Percentiles rank a stretch among this genome's conserved stretches.
Conservation (phyloP, 2,888 invertebrate genomes). For the Lithosia quadra region DNA sequence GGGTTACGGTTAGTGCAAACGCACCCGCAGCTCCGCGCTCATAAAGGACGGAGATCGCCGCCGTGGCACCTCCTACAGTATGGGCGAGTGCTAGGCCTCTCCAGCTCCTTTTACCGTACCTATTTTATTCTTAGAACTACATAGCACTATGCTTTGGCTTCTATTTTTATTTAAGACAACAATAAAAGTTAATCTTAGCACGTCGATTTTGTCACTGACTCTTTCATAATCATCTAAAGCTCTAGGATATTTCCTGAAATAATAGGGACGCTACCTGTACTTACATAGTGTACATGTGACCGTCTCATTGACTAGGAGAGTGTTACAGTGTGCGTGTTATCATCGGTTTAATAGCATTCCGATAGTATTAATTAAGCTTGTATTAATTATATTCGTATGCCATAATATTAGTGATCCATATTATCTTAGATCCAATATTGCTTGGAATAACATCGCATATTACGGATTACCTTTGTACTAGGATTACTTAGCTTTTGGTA, state of each 20-base stretch:
- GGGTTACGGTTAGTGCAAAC: too few species aligned
- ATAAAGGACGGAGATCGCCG: too few species aligned
- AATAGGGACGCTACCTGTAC: neutral
- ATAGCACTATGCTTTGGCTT: neutral
- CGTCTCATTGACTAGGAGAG: neutral
- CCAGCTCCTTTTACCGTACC: too few species aligned
- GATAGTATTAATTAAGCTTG: conserved; percentile 23
- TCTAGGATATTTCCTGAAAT: neutral
- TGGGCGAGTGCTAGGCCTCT: too few species aligned
- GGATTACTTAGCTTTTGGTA: neutral
- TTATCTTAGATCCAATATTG: conserved; percentile 5
- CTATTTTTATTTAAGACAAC: neutral
- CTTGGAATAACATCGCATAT: neutral
- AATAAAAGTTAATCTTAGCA: too few species aligned
- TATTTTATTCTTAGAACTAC: too few species aligned
- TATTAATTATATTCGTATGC: conserved; percentile 28
- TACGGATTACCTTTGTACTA: neutral
- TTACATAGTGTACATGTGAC: too few species aligned
- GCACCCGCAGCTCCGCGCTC: too few species aligned
- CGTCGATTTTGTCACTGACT: too few species aligned
- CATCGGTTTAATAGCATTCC: conserved; percentile 7
- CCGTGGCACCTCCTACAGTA: too few species aligned
- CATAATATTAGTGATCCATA: conserved; percentile 14
- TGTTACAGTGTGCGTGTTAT: neutral
- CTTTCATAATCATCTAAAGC: too few species aligned